phyloP scores from a whole-genome alignment of 2,888 invertebrate species.

The Noctua fimbriata region DNA sequence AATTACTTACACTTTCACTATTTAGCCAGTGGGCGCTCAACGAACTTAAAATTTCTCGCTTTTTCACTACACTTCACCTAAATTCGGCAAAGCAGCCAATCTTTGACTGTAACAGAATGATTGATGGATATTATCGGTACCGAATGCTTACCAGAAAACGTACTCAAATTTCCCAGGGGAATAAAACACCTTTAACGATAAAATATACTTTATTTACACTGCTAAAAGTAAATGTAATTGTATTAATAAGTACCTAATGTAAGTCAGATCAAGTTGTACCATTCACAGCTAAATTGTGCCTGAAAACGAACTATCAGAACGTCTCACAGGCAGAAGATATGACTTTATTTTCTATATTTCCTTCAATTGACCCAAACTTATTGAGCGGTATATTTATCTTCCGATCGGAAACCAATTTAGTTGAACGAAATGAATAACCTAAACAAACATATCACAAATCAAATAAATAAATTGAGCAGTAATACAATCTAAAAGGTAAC shows the following conservation, averaged over 20 bases:
- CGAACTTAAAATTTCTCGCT: slow-evolving; percentile 63
- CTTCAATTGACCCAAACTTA: slow-evolving; percentile 28
- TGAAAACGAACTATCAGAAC: slow-evolving; percentile 37
- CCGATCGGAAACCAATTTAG: slow-evolving; percentile 56
- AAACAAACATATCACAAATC: slow-evolving; percentile 73
- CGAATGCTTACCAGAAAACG: slow-evolving; percentile 6
- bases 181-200: slow-evolving; percentile 49
- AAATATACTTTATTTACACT: slow-evolving; percentile 65
- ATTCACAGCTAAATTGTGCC: slow-evolving; percentile 33
- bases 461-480: slow-evolving; percentile 77
- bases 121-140: slow-evolving; percentile 36
- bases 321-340: slow-evolving; percentile 6
- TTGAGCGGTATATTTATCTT: slow-evolving; percentile 34
- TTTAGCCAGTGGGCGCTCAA: slow-evolving; percentile 69
- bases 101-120: slow-evolving; percentile 31
- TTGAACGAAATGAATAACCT: slow-evolving; percentile 55
- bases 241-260: slow-evolving; percentile 40
- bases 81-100: slow-evolving; percentile 44
- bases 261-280: slow-evolving; percentile 31
- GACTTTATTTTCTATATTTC: slow-evolving; percentile 49
- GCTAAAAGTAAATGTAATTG: slow-evolving; percentile 33
- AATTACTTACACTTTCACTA: slow-evolving; percentile 80
- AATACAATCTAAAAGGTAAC: slow-evolving; percentile 68
- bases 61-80: slow-evolving; percentile 60
- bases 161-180: slow-evolving; percentile 27